A percentile compares a stretch with the other conserved stretches of the same genome.
These are phyloP conservation scores for Pherbina coryleti DNA, from an alignment of 2,888 invertebrate genomes.

Conservation along the genomic window DNA sequence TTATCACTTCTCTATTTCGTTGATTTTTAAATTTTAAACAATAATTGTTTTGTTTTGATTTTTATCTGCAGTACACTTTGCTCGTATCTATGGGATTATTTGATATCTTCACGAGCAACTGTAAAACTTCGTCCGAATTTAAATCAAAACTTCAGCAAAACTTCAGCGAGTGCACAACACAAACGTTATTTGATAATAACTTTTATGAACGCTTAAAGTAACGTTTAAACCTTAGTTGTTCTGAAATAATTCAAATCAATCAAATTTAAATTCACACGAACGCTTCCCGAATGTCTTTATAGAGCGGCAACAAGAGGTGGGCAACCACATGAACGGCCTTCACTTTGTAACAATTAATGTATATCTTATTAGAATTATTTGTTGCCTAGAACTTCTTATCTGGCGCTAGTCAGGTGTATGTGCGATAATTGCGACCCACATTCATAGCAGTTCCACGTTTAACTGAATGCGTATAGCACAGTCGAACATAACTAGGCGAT, in stretches of 20 bases:
- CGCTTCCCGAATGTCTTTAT: conserved; percentile 33
- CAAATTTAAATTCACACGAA: neutral
- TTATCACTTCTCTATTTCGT: too few relatives aligned
- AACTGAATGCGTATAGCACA: conserved; percentile 48
- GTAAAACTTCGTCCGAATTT: conserved; percentile 40
- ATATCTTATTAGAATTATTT: neutral
- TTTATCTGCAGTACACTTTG: conserved; percentile 46
- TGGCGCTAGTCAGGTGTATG: conserved; percentile 34
- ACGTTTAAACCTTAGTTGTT: conserved; percentile 46
- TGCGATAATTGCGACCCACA: conserved; percentile 54
- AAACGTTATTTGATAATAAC: neutral
- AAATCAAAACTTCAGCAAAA: neutral
- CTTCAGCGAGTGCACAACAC: conserved; percentile 4
- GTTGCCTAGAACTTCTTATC: neutral
- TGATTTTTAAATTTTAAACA: too few relatives aligned
- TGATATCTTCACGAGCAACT: conserved; percentile 56
- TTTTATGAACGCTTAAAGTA: neutral
- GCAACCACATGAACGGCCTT: neutral
- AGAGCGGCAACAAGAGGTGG: neutral
- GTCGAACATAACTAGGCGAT: conserved; percentile 5
- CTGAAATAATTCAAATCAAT: neutral
- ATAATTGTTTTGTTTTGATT: neutral
- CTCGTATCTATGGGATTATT: conserved; percentile 39
- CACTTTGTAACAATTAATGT: neutral
- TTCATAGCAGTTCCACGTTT: conserved; percentile 52